Conservation (phyloP, 2,797 vertebrate species). For the Darevskia mixta region DNA sequence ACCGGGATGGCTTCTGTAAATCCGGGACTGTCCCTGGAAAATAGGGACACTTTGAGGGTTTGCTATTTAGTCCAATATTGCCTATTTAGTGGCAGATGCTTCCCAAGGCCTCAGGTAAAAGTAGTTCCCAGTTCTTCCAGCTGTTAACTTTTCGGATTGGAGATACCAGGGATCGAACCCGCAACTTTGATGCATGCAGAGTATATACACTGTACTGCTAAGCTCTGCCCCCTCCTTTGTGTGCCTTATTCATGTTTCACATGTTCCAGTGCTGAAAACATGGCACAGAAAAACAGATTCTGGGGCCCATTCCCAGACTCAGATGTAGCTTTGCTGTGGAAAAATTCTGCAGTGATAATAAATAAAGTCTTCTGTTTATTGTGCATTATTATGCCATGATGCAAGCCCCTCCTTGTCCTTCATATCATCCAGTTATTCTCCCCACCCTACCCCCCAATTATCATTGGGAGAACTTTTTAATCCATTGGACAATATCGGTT, state of each 20-base stretch:
- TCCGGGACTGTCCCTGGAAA: too few relatives aligned
- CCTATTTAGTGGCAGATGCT: neutral
- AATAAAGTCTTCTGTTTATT: neutral
- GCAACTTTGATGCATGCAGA: neutral
- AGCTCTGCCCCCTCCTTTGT: neutral
- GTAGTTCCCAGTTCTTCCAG: neutral
- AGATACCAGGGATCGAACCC: neutral
- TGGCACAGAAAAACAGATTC: neutral
- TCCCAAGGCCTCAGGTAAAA: neutral
- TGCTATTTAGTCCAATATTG: neutral
- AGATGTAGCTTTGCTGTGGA: neutral
- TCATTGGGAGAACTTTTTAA: conserved; percentile 11
- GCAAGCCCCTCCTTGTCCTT: neutral
- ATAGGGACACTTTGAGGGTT: too few relatives aligned
- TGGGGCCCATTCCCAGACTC: neutral
- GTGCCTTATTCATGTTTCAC: neutral
- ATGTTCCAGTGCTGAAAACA: neutral
- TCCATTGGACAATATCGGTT: neutral
- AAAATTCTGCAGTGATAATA: neutral
- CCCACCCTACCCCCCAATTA: neutral
- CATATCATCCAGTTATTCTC: neutral
- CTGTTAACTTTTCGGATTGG: neutral
- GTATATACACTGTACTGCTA: neutral
- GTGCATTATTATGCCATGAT: neutral
- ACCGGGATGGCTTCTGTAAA: too few relatives aligned